phyloP scores from a whole-genome alignment of 2,113 vertebrate species.

The Centropus bengalensis region DNA sequence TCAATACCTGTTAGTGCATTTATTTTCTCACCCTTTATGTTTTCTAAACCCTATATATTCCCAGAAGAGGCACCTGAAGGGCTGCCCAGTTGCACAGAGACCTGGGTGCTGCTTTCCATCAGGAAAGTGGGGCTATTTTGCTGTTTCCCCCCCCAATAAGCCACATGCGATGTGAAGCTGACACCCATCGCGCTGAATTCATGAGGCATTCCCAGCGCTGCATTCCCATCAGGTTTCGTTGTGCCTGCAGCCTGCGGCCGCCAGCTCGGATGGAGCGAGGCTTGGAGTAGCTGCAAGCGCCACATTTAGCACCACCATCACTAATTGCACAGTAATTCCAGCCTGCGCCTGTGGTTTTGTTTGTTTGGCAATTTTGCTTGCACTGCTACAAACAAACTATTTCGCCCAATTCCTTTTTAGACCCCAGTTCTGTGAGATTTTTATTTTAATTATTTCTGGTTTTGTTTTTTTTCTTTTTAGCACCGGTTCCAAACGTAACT shows the following conservation, averaged over 20 bases:
- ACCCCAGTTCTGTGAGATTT: background rate
- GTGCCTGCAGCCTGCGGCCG: background rate
- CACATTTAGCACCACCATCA: background rate
- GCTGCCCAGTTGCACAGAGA: background rate
- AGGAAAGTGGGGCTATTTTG: background rate
- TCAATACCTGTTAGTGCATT: background rate
- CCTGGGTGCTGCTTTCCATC: background rate
- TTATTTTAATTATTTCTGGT: background rate
- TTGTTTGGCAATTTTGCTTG: conserved; percentile 44
- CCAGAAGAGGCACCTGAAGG: background rate
- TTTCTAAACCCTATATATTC: background rate
- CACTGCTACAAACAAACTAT: conserved; percentile 31
- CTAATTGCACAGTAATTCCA: conserved; percentile 32
- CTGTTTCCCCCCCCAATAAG: background rate
- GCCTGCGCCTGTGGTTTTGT: background rate
- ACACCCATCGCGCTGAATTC: background rate
- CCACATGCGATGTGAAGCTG: background rate
- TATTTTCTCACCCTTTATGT: conserved; percentile 32
- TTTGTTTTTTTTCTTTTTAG: background rate
- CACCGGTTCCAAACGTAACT: background rate
- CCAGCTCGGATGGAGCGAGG: background rate
- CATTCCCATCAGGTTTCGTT: background rate
- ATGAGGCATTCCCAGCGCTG: background rate
- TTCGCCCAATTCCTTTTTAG: conserved; percentile 26
- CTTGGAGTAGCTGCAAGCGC: background rate